Percentiles rank a stretch among this genome's conserved stretches.
phyloP scores from a whole-genome alignment of 2,113 vertebrate genomes.

The Leptobrachium leishanense region DNA sequence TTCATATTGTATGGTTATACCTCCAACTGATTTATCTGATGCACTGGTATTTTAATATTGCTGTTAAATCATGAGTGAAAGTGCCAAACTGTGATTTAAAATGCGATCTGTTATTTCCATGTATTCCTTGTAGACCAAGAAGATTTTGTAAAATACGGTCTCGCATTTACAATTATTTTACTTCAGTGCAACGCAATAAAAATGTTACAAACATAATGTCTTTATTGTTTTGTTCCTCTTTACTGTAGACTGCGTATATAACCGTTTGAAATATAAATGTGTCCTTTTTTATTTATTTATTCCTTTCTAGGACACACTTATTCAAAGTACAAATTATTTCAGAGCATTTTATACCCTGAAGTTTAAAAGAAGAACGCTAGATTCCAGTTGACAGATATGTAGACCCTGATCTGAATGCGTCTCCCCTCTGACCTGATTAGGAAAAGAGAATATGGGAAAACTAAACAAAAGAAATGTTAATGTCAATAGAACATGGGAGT shows the following conservation, averaged over 20 bases:
- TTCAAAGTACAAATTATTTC: slow-evolving; percentile 35
- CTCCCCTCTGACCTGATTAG: too few species aligned
- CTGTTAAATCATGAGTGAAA: slow-evolving; percentile 27
- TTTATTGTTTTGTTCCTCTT: slow-evolving; percentile 28
- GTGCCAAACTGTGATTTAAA: slow-evolving; percentile 30
- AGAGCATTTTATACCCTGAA: slow-evolving; percentile 14
- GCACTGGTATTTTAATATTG: slow-evolving; percentile 16
- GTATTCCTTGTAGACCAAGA: slow-evolving; percentile 25
- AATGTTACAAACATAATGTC: slow-evolving; percentile 22
- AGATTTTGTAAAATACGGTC: slow-evolving; percentile 29
- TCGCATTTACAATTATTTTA: slow-evolving; percentile 35
- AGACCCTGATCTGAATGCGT: too few species aligned
- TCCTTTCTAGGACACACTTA: neutral
- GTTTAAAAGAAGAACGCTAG: neutral
- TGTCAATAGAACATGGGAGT: too few species aligned
- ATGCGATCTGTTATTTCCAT: slow-evolving; percentile 29
- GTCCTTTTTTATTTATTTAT: slow-evolving; percentile 20
- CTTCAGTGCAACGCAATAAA: slow-evolving; percentile 37
- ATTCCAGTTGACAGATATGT: too few species aligned
- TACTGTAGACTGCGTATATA: slow-evolving; percentile 12
- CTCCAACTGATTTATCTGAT: slow-evolving; percentile 17
- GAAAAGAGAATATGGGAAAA: too few species aligned
- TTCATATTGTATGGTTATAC: slow-evolving; percentile 2
- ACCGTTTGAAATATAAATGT: slow-evolving; percentile 15
- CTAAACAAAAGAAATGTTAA: too few species aligned